These are phyloP conservation scores for Acropora tenuis DNA, from an alignment of 64 coral and sea anemone species.

Conservation along the genomic window DNA sequence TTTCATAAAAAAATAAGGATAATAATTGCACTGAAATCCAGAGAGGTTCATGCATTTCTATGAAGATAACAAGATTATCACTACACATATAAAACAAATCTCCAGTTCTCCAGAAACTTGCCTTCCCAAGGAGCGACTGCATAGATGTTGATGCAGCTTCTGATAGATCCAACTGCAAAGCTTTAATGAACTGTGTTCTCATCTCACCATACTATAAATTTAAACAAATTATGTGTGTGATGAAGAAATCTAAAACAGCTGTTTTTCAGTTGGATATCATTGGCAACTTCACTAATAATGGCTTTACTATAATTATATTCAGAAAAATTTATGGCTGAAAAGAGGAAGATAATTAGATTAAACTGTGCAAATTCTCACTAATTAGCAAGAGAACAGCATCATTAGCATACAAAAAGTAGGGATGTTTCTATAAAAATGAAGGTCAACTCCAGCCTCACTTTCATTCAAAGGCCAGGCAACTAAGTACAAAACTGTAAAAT, in stretches of 20 bases:
- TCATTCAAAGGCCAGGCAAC: neutral
- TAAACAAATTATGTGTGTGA: neutral
- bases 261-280: neutral
- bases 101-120: slow-evolving; percentile 8
- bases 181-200: slow-evolving; percentile 54
- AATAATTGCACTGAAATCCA: neutral
- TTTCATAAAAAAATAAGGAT: neutral
- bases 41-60: neutral
- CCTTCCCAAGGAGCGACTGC: slow-evolving; percentile 71
- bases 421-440: too few species aligned
- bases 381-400: too few species aligned
- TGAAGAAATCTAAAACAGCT: neutral
- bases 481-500: neutral
- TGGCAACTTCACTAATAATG: too few species aligned
- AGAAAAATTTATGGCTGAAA: too few species aligned
- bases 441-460: too few species aligned
- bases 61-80: too few species aligned
- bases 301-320: too few species aligned
- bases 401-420: too few species aligned
- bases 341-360: too few species aligned
- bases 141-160: slow-evolving; percentile 40
- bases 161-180: slow-evolving; percentile 57
- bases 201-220: slow-evolving; percentile 78
- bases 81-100: neutral
- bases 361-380: too few species aligned